phyloP scores from a whole-genome alignment of 2,888 invertebrate species.

The Caenorhabditis doughertyi region DNA sequence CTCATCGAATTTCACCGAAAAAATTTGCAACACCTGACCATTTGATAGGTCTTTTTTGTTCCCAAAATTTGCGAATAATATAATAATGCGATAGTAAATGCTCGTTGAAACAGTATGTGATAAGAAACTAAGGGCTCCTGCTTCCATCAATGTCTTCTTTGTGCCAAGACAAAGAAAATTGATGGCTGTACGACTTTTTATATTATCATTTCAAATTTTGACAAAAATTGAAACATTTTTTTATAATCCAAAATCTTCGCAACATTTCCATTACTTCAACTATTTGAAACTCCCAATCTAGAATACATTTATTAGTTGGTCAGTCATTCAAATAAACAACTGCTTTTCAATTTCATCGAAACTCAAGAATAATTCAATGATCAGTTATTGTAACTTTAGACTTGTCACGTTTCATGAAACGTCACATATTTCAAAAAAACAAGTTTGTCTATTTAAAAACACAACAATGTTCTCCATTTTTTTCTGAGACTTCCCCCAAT shows the following conservation, averaged over 20 bases:
- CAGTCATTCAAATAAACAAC: slow-evolving; percentile 14
- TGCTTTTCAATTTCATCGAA: slow-evolving; percentile 30
- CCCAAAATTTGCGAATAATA: not conserved
- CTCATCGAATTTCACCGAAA: slow-evolving; percentile 25
- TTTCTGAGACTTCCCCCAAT: not conserved
- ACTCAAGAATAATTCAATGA: slow-evolving; percentile 29
- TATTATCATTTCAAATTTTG: slow-evolving; percentile 1
- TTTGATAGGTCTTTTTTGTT: slow-evolving; percentile 12
- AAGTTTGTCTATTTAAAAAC: slow-evolving; percentile 39
- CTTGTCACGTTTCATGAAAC: slow-evolving; percentile 40
- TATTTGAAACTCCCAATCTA: not conserved
- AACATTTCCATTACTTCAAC: not conserved
- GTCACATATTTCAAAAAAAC: slow-evolving; percentile 39
- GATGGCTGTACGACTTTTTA: slow-evolving; percentile 33
- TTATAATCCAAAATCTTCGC: not conserved
- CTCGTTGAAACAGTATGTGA: slow-evolving; percentile 32
- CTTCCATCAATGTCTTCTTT: slow-evolving; percentile 18
- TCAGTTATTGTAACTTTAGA: slow-evolving; percentile 33
- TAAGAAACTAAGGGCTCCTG: slow-evolving; percentile 30
- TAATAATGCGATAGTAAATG: slow-evolving; percentile 28
- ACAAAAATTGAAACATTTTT: not conserved
- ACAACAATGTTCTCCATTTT: slow-evolving; percentile 17
- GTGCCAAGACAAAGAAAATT: slow-evolving; percentile 13
- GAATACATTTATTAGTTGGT: not conserved
- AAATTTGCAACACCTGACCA: slow-evolving; percentile 19